Base-by-base conservation (phyloP, 2,113 vertebrate species). In the Alligator sinensis region DNA sequence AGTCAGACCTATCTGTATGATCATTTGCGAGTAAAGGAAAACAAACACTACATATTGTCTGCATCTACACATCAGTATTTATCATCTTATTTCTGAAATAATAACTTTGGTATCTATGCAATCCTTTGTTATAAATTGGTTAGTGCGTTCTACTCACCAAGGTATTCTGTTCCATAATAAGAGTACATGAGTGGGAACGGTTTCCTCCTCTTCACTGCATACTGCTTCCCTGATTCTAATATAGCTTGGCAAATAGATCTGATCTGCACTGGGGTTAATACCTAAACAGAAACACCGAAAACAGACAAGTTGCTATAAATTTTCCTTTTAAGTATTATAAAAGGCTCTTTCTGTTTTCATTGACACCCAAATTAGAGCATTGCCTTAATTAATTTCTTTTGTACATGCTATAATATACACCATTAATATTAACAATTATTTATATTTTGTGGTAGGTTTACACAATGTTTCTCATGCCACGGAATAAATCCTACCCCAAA, bases 161-260 rank as follows among this genome's bases (percentile, higher is more conserved):
- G 98, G 84, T 99, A 99, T 88, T 99, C 98, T 0, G 98, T 99
- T 82, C 98, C 98, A 82, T 99, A 99, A 94, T 99, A 99, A 17
- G 98, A 98, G 94, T 98, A 99, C 99, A 99, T 99, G 81, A 99
- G 98, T 2, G 98, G 98, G 82, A 98, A 98, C 0, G 98, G 98
- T 93, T 99, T 99, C 62, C 98, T 98, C 96, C 99, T 99, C 97
- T 98, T 98, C 86, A 96, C 93, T 82, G 98, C 98, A 72, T 99
- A 99, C 85, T 99, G 98, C 94, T 98, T 99, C 77, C 98, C 98
- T n/a, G 98, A 99, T 93, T 99, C 98, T 25, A 99, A 97, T 96
- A 99, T 99, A 34, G 98, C 98, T 95, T 98, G 98, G 92, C 99
- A 99, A 95, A 99, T 98, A 18, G 98, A 98, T 94, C 98, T 98